These are phyloP conservation scores for Chondrilla cf. caribensis DNA, from an alignment of 37 sponge, comb jelly and placozoan species.

Conservation along the genomic window DNA sequence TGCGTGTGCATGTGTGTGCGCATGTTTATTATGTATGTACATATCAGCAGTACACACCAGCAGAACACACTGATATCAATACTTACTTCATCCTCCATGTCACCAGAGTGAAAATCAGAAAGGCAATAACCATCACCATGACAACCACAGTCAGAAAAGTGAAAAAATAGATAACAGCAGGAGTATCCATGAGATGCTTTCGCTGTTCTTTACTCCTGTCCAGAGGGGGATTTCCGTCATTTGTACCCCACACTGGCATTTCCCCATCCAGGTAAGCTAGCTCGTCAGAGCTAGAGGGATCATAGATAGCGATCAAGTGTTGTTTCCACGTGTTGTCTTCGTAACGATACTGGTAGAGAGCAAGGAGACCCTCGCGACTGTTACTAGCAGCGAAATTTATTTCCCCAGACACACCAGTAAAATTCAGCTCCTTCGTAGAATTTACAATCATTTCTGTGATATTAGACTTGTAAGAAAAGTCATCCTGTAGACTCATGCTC, in stretches of 20 bases:
- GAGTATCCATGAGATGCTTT: background rate
- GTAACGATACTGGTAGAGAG: background rate
- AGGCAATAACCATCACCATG: constrained; percentile 35
- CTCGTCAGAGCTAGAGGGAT: background rate
- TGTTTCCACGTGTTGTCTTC: background rate
- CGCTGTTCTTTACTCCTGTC: background rate
- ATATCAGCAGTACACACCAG: too few species aligned
- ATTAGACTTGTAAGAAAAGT: background rate
- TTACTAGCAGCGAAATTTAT: background rate
- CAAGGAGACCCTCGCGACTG: background rate
- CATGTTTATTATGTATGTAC: too few species aligned
- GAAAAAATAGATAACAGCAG: background rate
- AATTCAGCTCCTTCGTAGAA: background rate
- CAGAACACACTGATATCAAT: background rate
- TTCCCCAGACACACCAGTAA: background rate
- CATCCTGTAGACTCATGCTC: background rate
- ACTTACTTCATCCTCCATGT: constrained; percentile 62
- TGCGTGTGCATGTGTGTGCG: too few species aligned
- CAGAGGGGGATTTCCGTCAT: background rate
- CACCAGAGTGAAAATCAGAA: constrained; percentile 61
- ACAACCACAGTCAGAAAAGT: constrained; percentile 22
- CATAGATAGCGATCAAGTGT: background rate
- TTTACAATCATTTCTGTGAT: background rate
- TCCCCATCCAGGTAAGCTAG: background rate
- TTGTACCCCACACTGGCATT: background rate